These are phyloP conservation scores for Stenolophus ochropezus DNA, from an alignment of 2,888 invertebrate genomes.

Conservation along the genomic window DNA sequence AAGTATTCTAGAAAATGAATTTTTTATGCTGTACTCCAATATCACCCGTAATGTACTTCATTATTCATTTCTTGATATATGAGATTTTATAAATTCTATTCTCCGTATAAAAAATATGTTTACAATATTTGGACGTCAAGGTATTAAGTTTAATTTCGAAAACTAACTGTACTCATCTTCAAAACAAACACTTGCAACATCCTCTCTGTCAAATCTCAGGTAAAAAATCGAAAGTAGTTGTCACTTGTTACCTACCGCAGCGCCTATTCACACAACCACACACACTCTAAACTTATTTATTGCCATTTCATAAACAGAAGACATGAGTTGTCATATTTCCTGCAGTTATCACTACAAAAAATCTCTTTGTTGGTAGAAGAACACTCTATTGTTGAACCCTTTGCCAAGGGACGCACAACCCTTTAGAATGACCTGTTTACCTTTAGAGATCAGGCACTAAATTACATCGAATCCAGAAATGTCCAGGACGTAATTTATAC, in stretches of 20 bases:
- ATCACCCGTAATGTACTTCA: too few relatives aligned
- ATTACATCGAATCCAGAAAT: conserved; percentile 38
- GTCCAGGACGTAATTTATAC: conserved; percentile 9
- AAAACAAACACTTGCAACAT: neutral
- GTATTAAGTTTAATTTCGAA: too few relatives aligned
- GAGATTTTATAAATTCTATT: too few relatives aligned
- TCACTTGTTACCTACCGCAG: conserved; percentile 46
- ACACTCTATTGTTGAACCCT: conserved; percentile 28
- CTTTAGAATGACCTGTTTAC: conserved; percentile 51
- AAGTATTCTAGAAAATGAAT: too few relatives aligned
- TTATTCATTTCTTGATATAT: too few relatives aligned
- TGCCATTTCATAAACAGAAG: conserved; percentile 50
- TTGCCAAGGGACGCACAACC: conserved; percentile 9
- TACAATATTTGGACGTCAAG: too few relatives aligned
- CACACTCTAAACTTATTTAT: conserved; percentile 25
- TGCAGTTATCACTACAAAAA: conserved; percentile 34
- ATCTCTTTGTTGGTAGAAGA: conserved; percentile 43
- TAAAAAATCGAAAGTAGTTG: neutral
- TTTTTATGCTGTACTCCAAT: too few relatives aligned
- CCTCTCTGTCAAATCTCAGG: neutral
- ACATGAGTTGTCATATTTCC: conserved; percentile 53
- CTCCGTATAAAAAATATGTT: too few relatives aligned
- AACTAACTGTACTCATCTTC: neutral
- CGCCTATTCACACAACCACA: conserved; percentile 10
- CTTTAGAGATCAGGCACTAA: conserved; percentile 42